Base-by-base conservation (phyloP, 2,113 vertebrate genomes). In the Phrynocephalus versicolor region DNA sequence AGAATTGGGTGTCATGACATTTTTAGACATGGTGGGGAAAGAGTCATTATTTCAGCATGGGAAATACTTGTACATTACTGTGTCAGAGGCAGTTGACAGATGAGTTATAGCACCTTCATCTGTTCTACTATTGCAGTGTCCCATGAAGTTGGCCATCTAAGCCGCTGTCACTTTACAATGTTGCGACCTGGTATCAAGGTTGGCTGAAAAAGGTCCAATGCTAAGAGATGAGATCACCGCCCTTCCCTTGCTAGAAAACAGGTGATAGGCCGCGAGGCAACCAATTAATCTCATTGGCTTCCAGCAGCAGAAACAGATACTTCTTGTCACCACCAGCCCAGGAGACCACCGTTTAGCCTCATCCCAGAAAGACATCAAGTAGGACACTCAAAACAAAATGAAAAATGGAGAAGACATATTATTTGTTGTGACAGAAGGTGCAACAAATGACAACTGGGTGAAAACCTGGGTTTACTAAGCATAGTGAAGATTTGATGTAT, bases 131-230 rank as follows among this genome's bases (percentile, higher is more conserved):
- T 74, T 81, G 57, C 78, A 65, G 77, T 65, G 78, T 72, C 77
- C 78, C 78, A 86, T 81, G 69, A 64, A 85, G 70, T 80, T 81
- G 78, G 73, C 69, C 84, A 81, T 86, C 70, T 58, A 73, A 37
- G 78, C 37, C 73, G 70, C 23, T 41, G 30, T 62, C n/a, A 21
- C 70, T 80, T 86, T 55, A 81, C 58, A 81, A 21, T 64, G 78
- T 65, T 65, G 30, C 65, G 69, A 80, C 84, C 84, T 55, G 39
- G 39, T 51, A 79, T 85, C 67, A 85, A 85, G 84, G 77, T 67
- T 80, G 67, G 72, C 30, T 73, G 67, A 69, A 45, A 79, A 57
- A 79, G 78, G 84, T 86, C 69, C 74, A 86, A 81, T 64, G 39
- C 69, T 55, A 80, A 86, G 21, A 16, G 69, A 86, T 80, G 39